Conservation (phyloP, 2,888 invertebrate genomes). For the Latrodectus elegans region DNA sequence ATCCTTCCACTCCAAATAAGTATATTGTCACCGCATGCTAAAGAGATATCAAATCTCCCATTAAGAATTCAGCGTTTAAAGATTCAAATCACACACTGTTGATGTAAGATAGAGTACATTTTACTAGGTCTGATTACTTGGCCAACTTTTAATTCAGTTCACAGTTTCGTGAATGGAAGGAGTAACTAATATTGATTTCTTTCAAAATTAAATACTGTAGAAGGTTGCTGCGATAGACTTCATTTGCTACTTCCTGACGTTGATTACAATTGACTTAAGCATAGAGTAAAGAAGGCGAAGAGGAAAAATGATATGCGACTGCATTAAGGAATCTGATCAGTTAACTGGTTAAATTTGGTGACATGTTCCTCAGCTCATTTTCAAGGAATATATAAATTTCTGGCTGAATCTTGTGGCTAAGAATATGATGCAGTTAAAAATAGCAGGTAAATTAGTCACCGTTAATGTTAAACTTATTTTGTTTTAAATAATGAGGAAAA, state of each 20-base stretch:
- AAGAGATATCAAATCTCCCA: constrained; percentile 44
- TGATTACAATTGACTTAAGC: constrained; percentile 50
- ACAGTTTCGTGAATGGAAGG: constrained; percentile 8
- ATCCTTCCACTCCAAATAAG: constrained; percentile 17
- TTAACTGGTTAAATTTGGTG: no score
- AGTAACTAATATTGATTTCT: constrained; percentile 58
- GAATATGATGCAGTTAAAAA: no score
- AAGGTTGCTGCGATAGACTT: constrained; percentile 42
- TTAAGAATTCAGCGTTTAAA: constrained; percentile 43
- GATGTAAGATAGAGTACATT: constrained; percentile 30
- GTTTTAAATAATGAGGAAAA: no score
- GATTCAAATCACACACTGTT: constrained; percentile 42
- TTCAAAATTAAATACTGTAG: constrained; percentile 58
- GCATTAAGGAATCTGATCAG: no score
- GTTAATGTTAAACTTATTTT: no score
- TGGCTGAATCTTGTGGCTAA: no score
- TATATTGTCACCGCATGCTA: constrained; percentile 38
- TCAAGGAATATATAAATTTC: no score
- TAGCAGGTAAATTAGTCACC: no score
- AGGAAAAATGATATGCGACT: constrained; percentile 35
- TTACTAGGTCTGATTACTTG: constrained; percentile 39
- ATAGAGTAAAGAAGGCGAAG: not conserved
- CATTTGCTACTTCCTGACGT: constrained; percentile 56
- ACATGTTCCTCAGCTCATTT: no score
- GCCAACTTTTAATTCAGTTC: constrained; percentile 40